phyloP scores from a whole-genome alignment of 2,888 invertebrate genomes.

The Chorisops tibialis region DNA sequence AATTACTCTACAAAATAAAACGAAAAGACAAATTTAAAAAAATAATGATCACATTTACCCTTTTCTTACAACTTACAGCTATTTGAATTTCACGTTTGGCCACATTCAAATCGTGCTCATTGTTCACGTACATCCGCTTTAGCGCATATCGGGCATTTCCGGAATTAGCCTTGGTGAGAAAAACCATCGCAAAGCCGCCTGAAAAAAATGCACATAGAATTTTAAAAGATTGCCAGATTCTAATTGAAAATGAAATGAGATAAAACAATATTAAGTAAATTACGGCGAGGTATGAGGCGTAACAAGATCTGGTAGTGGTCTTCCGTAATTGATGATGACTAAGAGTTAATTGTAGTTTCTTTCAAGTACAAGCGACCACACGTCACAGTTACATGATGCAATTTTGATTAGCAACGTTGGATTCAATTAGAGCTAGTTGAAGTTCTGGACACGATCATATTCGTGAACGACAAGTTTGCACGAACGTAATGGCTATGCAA shows the following conservation, averaged over 20 bases:
- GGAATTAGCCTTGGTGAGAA: constrained; percentile 71
- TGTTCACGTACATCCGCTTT: constrained; percentile 90
- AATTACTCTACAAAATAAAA: constrained; percentile 59
- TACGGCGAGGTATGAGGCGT: not conserved
- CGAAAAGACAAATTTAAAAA: not conserved
- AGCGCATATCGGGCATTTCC: constrained; percentile 72
- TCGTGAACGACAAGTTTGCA: too few species aligned
- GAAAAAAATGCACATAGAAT: constrained; percentile 26
- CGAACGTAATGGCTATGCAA: too few species aligned
- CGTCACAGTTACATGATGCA: too few species aligned
- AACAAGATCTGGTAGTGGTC: too few species aligned
- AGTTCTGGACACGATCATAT: too few species aligned
- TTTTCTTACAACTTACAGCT: constrained; percentile 56
- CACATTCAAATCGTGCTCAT: constrained; percentile 81
- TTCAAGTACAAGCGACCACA: too few species aligned
- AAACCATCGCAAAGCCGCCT: constrained; percentile 94
- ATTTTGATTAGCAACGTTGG: too few species aligned
- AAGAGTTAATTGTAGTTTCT: too few species aligned
- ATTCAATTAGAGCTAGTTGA: too few species aligned
- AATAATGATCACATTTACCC: not conserved
- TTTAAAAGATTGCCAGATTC: not conserved
- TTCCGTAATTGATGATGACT: too few species aligned
- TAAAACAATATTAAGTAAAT: not conserved
- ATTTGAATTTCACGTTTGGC: constrained; percentile 89
- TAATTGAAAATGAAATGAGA: not conserved